Base-by-base conservation (phyloP, 2,797 vertebrate genomes). In the Pitangus sulphuratus region DNA sequence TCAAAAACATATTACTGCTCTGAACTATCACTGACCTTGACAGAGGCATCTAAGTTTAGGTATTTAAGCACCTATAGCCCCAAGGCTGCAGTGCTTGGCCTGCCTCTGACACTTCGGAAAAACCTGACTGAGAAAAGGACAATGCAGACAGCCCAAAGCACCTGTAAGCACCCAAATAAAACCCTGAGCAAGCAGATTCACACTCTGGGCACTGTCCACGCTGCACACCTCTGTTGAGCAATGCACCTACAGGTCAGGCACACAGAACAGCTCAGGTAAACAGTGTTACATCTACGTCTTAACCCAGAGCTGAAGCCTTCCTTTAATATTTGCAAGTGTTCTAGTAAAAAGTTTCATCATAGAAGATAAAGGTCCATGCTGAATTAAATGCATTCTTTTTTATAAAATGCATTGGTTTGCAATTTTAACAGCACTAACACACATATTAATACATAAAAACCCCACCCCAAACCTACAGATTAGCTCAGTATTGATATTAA, bases 221-320 rank as follows among this genome's bases (percentile, higher is more conserved):
- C 22, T 33, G 24, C 56, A 30, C 1, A 7, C 4, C 44, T 68
- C 48, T 42, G 9, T 31, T 9, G 9, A 69, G 9, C 20, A 61
- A 66, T 2, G 37, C 31, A 56, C 1, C 6, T 1, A 1, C 39
- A 69, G 68, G 56, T 19, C 56, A 74, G 37, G 37, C 6, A 24
- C 66, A 10, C 22, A 26, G 7, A 1, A 3, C 4, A 44, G 17
- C n/a, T 80, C 26, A 70, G 16, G 42, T 17, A 44, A 26, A 64
- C 11, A 61, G 42, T 0, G 0, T 14, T 31, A 45, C 5, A 11
- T 15, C 42, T 31, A 51, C 3, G 15, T 62, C 57, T 48, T 31
- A 56, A 57, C n/a, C 8, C 21, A 78, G 28, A 82, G n/a, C 8
- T 45, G 8, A 78, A 48, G 25, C 26, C 39, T 65, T 57, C 54